phyloP scores from a whole-genome alignment of 2,888 invertebrate species.

The Limnephilus rhombicus region DNA sequence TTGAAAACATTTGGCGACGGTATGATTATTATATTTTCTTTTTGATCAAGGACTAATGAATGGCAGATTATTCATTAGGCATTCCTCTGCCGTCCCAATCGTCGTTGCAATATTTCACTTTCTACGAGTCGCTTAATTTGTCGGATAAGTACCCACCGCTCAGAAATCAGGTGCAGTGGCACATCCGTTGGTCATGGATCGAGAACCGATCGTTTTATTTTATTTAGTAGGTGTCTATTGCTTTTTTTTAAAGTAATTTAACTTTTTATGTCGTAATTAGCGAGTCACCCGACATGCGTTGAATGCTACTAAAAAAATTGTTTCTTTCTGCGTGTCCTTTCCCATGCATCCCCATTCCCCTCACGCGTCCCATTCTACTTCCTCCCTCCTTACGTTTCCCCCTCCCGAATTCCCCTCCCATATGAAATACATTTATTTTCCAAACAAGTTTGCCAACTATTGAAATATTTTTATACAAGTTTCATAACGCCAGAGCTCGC shows the following conservation, averaged over 20 bases:
- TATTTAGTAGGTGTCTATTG: neutral
- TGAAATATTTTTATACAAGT: too few species aligned
- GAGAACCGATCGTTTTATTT: neutral
- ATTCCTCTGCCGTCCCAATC: conserved; percentile 14
- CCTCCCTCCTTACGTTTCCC: too few species aligned
- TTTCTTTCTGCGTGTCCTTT: too few species aligned
- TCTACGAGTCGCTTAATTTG: conserved; percentile 6
- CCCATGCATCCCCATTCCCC: too few species aligned
- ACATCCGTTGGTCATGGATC: conserved; percentile 4
- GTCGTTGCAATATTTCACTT: conserved; percentile 45
- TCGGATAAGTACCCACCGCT: neutral
- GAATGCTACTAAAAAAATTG: too few species aligned
- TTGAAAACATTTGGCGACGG: neutral
- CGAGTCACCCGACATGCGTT: too few species aligned
- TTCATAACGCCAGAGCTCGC: too few species aligned
- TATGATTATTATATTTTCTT: neutral
- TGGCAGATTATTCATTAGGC: neutral
- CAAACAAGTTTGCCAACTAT: too few species aligned
- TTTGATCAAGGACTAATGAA: neutral
- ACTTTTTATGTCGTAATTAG: too few species aligned
- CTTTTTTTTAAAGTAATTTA: neutral
- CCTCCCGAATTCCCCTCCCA: too few species aligned
- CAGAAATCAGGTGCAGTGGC: conserved; percentile 33
- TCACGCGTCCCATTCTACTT: too few species aligned
- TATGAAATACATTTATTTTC: too few species aligned